Percentiles rank a stretch among this genome's conserved stretches.
Conservation (phyloP, 2,888 invertebrate species). For the Drosophila trichaetosa region DNA sequence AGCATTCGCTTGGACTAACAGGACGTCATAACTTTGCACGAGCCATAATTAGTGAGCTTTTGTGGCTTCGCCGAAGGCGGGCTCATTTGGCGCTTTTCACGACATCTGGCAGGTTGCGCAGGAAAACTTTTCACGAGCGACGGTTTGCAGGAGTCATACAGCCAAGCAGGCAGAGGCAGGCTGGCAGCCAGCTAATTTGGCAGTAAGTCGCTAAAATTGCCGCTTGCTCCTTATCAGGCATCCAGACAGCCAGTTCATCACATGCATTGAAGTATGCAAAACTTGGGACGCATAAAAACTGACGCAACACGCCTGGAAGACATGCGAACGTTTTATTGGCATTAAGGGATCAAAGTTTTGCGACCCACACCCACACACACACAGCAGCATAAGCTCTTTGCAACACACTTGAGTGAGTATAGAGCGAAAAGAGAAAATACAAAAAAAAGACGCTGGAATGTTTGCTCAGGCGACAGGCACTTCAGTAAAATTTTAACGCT, state of each 20-base stretch:
- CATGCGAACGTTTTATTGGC: slow-evolving; percentile 80
- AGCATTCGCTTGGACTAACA: slow-evolving; percentile 43
- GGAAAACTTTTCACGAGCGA: slow-evolving; percentile 36
- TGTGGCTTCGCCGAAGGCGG: slow-evolving; percentile 38
- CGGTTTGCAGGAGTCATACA: not conserved
- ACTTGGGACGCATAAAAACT: slow-evolving; percentile 64
- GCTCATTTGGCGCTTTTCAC: slow-evolving; percentile 63
- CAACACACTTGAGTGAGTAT: slow-evolving; percentile 66
- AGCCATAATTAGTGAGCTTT: slow-evolving; percentile 73
- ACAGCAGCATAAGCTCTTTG: slow-evolving; percentile 64
- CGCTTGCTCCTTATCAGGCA: slow-evolving; percentile 63
- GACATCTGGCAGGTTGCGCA: slow-evolving; percentile 33
- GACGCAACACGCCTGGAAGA: slow-evolving; percentile 73
- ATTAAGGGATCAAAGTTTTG: slow-evolving; percentile 77
- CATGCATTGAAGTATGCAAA: slow-evolving; percentile 65
- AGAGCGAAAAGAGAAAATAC: not conserved
- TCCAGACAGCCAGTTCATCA: slow-evolving; percentile 52
- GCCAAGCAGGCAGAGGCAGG: slow-evolving; percentile 5
- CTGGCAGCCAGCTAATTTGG: slow-evolving; percentile 40
- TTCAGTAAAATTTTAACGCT: slow-evolving; percentile 74
- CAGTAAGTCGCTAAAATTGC: slow-evolving; percentile 65
- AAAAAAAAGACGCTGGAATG: slow-evolving; percentile 36
- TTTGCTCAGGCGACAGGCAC: slow-evolving; percentile 74
- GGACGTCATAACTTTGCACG: slow-evolving; percentile 53
- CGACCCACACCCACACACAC: slow-evolving; percentile 34